phyloP scores from a whole-genome alignment of 2,888 invertebrate species.

The Zele albiditarsus region DNA sequence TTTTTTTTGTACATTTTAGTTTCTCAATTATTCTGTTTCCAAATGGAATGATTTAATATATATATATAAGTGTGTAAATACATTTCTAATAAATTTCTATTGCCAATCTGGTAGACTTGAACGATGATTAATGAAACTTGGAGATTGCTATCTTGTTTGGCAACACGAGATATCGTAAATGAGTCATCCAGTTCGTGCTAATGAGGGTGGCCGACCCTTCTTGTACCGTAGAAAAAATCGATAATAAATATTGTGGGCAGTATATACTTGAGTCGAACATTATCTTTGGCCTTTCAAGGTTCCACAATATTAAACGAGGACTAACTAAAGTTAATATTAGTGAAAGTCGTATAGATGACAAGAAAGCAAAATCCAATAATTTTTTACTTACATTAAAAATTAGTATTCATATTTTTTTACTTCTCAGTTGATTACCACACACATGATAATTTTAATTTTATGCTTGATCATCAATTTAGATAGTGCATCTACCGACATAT shows the following conservation, averaged over 20 bases:
- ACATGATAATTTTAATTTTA: neutral
- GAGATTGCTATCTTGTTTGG: neutral
- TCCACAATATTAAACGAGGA: neutral
- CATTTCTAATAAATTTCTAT: slow-evolving; percentile 7
- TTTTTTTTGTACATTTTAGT: neutral
- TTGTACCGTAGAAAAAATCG: slow-evolving; percentile 59
- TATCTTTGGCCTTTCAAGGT: neutral
- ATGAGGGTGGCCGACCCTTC: slow-evolving; percentile 48
- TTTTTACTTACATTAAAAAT: neutral
- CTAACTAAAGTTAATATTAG: neutral
- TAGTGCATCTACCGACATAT: neutral
- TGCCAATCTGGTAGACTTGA: neutral
- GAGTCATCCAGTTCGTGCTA: slow-evolving; percentile 39
- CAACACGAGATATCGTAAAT: slow-evolving; percentile 22
- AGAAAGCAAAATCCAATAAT: neutral
- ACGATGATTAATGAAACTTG: neutral
- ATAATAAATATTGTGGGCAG: slow-evolving; percentile 50
- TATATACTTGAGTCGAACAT: neutral
- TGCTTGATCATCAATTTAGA: neutral
- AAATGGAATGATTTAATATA: neutral
- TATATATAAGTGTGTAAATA: neutral
- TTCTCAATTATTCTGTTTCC: neutral
- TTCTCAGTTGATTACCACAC: neutral
- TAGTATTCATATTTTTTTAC: neutral
- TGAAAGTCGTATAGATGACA: neutral